These are phyloP conservation scores for Chelon labrosus DNA, from an alignment of 2,797 vertebrate genomes.

Conservation along the genomic window DNA sequence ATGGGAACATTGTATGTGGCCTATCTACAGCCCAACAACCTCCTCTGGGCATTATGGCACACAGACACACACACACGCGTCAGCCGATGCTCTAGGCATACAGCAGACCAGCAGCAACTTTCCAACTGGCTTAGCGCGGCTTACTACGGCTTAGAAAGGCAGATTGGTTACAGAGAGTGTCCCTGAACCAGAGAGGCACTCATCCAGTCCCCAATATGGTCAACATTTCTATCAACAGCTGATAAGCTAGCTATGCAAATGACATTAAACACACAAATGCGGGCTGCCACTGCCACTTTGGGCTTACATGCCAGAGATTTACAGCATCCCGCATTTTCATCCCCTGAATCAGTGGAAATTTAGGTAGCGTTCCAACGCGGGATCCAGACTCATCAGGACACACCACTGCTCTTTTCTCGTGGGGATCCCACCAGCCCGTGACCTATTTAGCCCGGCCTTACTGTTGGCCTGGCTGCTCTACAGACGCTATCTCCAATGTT, in stretches of 20 bases:
- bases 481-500: conserved; percentile 46
- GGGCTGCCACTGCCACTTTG: conserved; percentile 1
- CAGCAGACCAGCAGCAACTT: conserved; percentile 72
- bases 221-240: conserved; percentile 58
- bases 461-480: conserved; percentile 55
- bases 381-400: conserved; percentile 37
- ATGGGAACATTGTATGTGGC: conserved; percentile 76
- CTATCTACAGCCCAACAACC: conserved; percentile 75
- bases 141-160: conserved; percentile 72
- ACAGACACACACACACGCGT: conserved; percentile 32
- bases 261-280: conserved; percentile 26
- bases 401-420: conserved; percentile 19
- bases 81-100: conserved; percentile 66
- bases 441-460: conserved; percentile 65
- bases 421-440: conserved; percentile 43
- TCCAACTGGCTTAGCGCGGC: conserved; percentile 67
- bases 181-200: conserved; percentile 58
- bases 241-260: conserved; percentile 49
- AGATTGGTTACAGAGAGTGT: conserved; percentile 70
- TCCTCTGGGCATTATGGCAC: conserved; percentile 76
- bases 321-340: conserved; percentile 9
- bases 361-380: neutral
- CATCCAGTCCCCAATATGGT: conserved; percentile 47
- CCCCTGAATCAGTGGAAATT: conserved; percentile 39
- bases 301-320: conserved; percentile 13